phyloP scores from a whole-genome alignment of 92 coral and sea anemone species.

The Zoanthus sociatus region DNA sequence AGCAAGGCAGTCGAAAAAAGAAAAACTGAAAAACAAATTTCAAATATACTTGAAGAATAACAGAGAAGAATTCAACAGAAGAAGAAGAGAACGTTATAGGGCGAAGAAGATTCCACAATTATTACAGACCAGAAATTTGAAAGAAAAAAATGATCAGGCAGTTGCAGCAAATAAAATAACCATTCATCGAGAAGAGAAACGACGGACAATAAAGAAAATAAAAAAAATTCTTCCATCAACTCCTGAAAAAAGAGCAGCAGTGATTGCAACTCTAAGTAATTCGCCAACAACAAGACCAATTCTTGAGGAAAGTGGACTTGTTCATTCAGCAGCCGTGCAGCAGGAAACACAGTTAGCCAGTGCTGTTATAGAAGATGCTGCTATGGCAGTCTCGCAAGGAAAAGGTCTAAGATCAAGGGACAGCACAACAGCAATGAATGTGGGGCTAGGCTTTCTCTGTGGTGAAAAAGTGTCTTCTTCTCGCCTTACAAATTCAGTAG shows the following conservation, averaged over 20 bases:
- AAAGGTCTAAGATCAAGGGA: slow-evolving; percentile 51
- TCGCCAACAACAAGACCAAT: slow-evolving; percentile 29
- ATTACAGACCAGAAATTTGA: background rate
- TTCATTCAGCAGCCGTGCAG: slow-evolving; percentile 30
- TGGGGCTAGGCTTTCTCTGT: slow-evolving; percentile 46
- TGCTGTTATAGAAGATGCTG: slow-evolving; percentile 27
- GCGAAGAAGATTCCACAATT: too few relatives aligned
- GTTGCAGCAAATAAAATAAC: background rate
- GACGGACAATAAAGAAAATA: background rate
- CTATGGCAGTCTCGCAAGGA: slow-evolving; percentile 22
- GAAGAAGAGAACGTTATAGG: too few relatives aligned
- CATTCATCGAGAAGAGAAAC: background rate
- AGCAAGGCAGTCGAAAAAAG: background rate
- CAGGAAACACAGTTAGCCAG: background rate
- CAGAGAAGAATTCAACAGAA: too few relatives aligned
- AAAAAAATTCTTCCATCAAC: background rate
- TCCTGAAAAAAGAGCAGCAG: background rate
- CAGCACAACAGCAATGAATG: slow-evolving; percentile 38
- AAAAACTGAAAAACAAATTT: background rate
- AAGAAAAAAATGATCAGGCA: background rate
- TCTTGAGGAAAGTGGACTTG: slow-evolving; percentile 6
- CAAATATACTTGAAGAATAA: background rate
- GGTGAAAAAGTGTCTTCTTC: slow-evolving; percentile 21
- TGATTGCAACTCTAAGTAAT: slow-evolving; percentile 7
- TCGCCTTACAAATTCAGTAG: slow-evolving; percentile 23